These are phyloP conservation scores for Alsophila aescularia DNA, from an alignment of 2,888 invertebrate species.

Conservation along the genomic window DNA sequence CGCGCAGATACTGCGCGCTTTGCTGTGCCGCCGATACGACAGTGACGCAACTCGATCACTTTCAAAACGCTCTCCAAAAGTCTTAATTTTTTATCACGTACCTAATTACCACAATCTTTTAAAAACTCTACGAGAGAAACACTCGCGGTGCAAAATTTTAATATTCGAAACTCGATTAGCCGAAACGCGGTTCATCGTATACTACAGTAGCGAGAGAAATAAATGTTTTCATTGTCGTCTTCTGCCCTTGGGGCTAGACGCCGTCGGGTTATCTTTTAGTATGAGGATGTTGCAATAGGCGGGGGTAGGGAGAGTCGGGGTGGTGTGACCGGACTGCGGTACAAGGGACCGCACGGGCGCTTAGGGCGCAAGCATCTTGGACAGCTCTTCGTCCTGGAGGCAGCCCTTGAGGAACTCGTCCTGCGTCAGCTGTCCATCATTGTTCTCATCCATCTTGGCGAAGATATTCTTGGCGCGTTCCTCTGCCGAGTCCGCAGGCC, in stretches of 20 bases:
- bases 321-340: slow-evolving; percentile 14
- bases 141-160: slow-evolving; percentile 26
- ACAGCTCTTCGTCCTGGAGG: slow-evolving; percentile 97
- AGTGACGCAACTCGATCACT: slow-evolving; percentile 30
- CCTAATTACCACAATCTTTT: slow-evolving; percentile 41
- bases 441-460: slow-evolving; percentile 99
- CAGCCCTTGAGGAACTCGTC: slow-evolving; percentile 99
- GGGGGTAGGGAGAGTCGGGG: slow-evolving; percentile 34
- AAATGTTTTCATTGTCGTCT: slow-evolving; percentile 20
- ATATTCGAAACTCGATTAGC: slow-evolving; percentile 25
- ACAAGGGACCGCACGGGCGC: slow-evolving; percentile 32
- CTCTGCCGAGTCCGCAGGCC: slow-evolving; percentile 98
- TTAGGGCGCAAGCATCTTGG: slow-evolving; percentile 97
- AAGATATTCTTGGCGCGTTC: slow-evolving; percentile 99
- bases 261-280: slow-evolving; percentile 60
- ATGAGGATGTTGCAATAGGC: slow-evolving; percentile 31
- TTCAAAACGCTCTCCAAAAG: slow-evolving; percentile 39
- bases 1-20: slow-evolving; percentile 3
- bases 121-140: slow-evolving; percentile 29
- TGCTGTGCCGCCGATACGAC: slow-evolving; percentile 27
- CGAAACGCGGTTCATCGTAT: slow-evolving; percentile 34
- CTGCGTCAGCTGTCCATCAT: slow-evolving; percentile 98
- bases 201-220: slow-evolving; percentile 35
- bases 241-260: slow-evolving; percentile 40
- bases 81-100: slow-evolving; percentile 41